Base-by-base conservation (phyloP, 2,888 invertebrate genomes). In the Plebejus argus region DNA sequence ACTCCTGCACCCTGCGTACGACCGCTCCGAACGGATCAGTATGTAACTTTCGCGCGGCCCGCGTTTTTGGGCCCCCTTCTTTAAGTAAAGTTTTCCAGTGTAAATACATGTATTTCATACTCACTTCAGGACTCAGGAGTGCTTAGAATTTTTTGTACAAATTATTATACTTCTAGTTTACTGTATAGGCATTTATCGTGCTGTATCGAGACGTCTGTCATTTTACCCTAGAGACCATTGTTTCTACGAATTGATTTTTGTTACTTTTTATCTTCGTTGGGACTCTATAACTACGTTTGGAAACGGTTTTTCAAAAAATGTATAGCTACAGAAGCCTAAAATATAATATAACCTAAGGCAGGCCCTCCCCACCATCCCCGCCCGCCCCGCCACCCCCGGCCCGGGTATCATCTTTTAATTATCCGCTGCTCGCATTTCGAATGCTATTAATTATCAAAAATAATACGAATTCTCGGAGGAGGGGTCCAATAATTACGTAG, bases 151-250 rank as follows among this genome's bases (percentile, higher is more conserved):
- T 72, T 74, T 74, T 74, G 74, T 74, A 53, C 28, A 74, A 74
- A 74, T 74, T 74, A 53, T 74, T 53, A 74, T 74, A 74, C 74
- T 74, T 74, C 74, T 53, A 74, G 53, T 53, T 74, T 74, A 53
- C 49, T 74, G 53, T 74, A 74, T 53, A 74, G 74, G 15, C 8
- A 53, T 28, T 74, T 2, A 35, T 71, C 39, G 71, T 39, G 71
- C 15, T 35, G 39, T 3, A 5, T 71, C n/a, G 39, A 71, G 28
- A 66, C 12, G 23, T 23, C 7, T 53, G 53, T 53, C 18, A 53
- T 53, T 4, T 5, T 18, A 18, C 18, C 15, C 15, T 18, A 53
- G 18, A 15, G 18, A 15, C 18, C 18, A 15, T 15, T 15, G 49
- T 49, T 49, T 15, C 49, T 49, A 61, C 23, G 23, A 23, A 20